Evolutionary conservation across 2,888 invertebrate species (phyloP).

Genomic region (Drosophila kokeensis): DNA sequence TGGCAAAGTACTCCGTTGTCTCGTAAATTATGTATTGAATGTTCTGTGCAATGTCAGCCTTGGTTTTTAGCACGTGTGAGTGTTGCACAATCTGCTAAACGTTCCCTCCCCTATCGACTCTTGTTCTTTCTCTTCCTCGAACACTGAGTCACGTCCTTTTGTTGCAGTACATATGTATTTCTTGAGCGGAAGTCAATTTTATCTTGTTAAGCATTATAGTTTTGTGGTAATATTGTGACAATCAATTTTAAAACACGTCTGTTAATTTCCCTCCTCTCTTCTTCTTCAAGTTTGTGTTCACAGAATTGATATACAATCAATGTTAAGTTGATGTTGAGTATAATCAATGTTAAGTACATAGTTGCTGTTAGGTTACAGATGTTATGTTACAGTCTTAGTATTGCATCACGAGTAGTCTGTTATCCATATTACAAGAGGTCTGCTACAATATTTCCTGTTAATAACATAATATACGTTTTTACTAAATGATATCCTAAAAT

Average conservation of each 20-base stretch:
- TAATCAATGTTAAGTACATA: no score
- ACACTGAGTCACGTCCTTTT: background rate
- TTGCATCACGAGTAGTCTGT: no score
- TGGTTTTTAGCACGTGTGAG: background rate
- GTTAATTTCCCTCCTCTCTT: no score
- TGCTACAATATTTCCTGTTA: no score
- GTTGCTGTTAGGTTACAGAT: no score
- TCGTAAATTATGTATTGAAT: background rate
- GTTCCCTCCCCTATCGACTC: background rate
- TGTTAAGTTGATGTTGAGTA: no score
- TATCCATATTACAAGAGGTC: no score
- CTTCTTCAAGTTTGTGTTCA: no score
- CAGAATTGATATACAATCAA: no score
- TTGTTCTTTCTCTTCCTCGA: background rate
- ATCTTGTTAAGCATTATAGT: background rate
- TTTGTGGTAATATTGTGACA: background rate
- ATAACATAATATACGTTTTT: background rate
- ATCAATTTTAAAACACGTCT: no score
- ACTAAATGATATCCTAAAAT: background rate
- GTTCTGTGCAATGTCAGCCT: background rate
- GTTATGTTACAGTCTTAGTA: no score
- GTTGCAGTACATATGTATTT: background rate
- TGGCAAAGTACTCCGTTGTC: background rate
- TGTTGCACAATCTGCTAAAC: slow-evolving; percentile 1
- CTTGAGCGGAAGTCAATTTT: background rate